These are phyloP conservation scores for Aspiorhynchus laticeps DNA, from an alignment of 2,113 vertebrate genomes.

Conservation along the genomic window DNA sequence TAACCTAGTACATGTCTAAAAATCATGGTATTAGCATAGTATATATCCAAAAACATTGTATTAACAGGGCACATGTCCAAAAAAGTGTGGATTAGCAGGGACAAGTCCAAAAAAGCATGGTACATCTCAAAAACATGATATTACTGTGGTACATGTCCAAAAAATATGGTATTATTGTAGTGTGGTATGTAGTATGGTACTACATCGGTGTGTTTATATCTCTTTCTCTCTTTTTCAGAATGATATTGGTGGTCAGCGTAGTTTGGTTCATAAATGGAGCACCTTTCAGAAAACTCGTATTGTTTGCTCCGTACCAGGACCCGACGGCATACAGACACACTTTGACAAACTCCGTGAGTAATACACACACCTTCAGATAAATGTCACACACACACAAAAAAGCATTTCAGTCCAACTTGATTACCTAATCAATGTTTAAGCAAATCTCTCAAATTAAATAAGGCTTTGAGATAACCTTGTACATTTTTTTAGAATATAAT, in stretches of 20 bases:
- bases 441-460: not conserved
- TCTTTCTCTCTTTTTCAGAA: slow-evolving; percentile 66
- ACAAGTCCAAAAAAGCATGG: no score
- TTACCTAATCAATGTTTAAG: slow-evolving; percentile 6
- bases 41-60: not conserved
- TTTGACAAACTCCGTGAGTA: slow-evolving; percentile 83
- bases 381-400: slow-evolving; percentile 11
- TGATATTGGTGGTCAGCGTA: slow-evolving; percentile 82
- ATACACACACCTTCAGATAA: slow-evolving; percentile 1
- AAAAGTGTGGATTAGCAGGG: no score
- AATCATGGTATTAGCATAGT: not conserved
- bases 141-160: no score
- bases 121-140: no score
- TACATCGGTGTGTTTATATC: not conserved
- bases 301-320: slow-evolving; percentile 78
- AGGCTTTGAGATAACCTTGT: slow-evolving; percentile 11
- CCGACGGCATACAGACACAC: slow-evolving; percentile 80
- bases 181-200: not conserved
- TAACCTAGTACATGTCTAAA: not conserved
- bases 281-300: slow-evolving; percentile 82
- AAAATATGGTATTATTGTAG: no score
- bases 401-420: not conserved
- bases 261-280: slow-evolving; percentile 83
- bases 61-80: not conserved
- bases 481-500: slow-evolving; percentile 49